Percentiles rank a stretch among this genome's conserved stretches.
Conservation (phyloP, 2,113 vertebrate species). For the Chiloscyllium plagiosum region DNA sequence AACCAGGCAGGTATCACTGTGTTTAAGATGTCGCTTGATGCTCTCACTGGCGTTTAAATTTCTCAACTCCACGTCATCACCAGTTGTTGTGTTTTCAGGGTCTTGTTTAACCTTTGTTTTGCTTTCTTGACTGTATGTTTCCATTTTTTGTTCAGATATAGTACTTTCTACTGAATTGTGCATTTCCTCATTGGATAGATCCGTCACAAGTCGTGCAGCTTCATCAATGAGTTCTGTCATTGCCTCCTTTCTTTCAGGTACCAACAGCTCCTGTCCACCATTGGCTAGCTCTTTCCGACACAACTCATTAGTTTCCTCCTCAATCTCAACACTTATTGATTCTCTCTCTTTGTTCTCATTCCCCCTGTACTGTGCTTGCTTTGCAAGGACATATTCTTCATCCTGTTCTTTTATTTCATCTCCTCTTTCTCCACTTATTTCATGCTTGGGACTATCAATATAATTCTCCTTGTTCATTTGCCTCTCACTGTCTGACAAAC, state of each 20-base stretch:
- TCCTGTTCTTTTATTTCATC: not conserved
- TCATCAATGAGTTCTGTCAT: not conserved
- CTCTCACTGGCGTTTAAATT: not conserved
- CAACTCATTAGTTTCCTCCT: not conserved
- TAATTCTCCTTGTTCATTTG: not conserved
- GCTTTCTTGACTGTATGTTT: not conserved
- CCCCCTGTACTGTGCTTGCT: not conserved
- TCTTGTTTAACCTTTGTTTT: not conserved
- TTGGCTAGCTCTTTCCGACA: not conserved
- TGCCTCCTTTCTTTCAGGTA: not conserved
- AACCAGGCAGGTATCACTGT: not conserved
- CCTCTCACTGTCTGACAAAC: not conserved
- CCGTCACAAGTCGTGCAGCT: not conserved
- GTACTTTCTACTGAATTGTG: not conserved
- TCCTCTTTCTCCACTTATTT: not conserved
- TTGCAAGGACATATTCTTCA: not conserved
- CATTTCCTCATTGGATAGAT: not conserved
- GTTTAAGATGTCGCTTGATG: not conserved
- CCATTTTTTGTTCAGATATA: not conserved
- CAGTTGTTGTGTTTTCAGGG: not conserved
- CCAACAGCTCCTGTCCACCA: not conserved
- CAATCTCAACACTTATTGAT: not conserved
- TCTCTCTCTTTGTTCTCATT: not conserved
- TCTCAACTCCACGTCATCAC: not conserved
- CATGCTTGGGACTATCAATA: not conserved